Evolutionary conservation across 2,797 vertebrate genomes (phyloP), one percentile per base, ranked within the genome.

Genomic region (Sebastes steindachneri): DNA sequence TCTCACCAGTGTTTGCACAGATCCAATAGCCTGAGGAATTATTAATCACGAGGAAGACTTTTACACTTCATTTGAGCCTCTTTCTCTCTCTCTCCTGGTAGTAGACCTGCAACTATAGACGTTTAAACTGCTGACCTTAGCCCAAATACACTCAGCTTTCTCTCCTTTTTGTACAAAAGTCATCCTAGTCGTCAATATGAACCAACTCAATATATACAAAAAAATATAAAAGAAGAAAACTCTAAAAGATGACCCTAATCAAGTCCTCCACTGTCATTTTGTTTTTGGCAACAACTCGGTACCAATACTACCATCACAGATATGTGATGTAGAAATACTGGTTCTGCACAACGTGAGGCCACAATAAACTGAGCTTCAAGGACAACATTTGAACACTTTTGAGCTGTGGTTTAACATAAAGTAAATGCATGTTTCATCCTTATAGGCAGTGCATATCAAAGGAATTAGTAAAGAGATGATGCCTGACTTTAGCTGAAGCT

Each of bases 201-300:
- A 51, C 48, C 79, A 4, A n/a, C 29, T 60, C 64, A 2, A 41
- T 35, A 28, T 58, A 37, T 37, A 37, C 14, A 5, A n/a, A 37
- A 37, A 37, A 37, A 37, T 37, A 37, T 41, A 41, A 41, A 41
- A 15, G 2, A 41, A 41, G 37, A 41, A 41, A 41, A 55, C 29
- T 45, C 28, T 19, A 3, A 53, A 55, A 62, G 4, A 65, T 80
- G 45, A 0, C 48, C 31, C 28, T 2, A 73, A 41, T 62, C 58
- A 69, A 60, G 10, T 70, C 5, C 29, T 62, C 31, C 21, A 14
- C 26, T n/a, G 41, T 79, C 26, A 15, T 19, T 64, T 17, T 72
- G 33, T 80, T 87, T 89, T 88, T 88, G 84, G 89, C 88, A 92
- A 82, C 68, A 89, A 76, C 67, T 73, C 23, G 1, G 45, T 53